These are phyloP conservation scores for Microcaecilia unicolor DNA, from an alignment of 2,797 vertebrate species.

Conservation along the genomic window DNA sequence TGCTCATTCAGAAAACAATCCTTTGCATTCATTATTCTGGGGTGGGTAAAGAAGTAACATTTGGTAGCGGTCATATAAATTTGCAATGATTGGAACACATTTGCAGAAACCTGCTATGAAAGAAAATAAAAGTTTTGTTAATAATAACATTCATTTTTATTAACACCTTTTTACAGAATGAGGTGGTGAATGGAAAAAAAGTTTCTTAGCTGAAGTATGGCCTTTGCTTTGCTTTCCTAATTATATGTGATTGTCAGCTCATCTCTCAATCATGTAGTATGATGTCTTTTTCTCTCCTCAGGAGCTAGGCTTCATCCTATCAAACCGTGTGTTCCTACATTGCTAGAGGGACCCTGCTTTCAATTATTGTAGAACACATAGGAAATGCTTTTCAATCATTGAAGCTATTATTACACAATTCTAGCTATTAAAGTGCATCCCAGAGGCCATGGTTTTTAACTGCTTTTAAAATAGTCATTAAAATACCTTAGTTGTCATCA, in stretches of 20 bases:
- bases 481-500: too few species aligned
- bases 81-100: too few species aligned
- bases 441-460: too few species aligned
- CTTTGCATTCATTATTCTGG: too few species aligned
- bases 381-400: neutral
- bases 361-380: neutral
- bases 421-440: constrained; percentile 11
- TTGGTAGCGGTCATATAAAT: too few species aligned
- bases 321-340: neutral
- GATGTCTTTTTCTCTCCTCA: constrained; percentile 5
- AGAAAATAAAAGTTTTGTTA: too few species aligned
- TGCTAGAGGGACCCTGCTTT: constrained; percentile 4
- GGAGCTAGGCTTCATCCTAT: neutral
- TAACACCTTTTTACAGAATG: constrained; percentile 37
- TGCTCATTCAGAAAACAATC: too few species aligned
- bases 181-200: constrained; percentile 56
- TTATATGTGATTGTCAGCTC: constrained; percentile 27
- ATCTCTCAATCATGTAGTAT: constrained; percentile 4
- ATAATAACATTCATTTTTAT: constrained; percentile 33
- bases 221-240: constrained; percentile 6
- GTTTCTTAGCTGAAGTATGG: constrained; percentile 5
- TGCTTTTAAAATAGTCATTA: too few species aligned
- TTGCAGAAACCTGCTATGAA: too few species aligned
- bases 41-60: too few species aligned
- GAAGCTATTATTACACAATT: constrained; percentile 24